Percentiles rank a stretch among this genome's conserved stretches.
These are phyloP conservation scores for Drosophila mercatorum DNA, from an alignment of 2,888 invertebrate species.

Conservation along the genomic window DNA sequence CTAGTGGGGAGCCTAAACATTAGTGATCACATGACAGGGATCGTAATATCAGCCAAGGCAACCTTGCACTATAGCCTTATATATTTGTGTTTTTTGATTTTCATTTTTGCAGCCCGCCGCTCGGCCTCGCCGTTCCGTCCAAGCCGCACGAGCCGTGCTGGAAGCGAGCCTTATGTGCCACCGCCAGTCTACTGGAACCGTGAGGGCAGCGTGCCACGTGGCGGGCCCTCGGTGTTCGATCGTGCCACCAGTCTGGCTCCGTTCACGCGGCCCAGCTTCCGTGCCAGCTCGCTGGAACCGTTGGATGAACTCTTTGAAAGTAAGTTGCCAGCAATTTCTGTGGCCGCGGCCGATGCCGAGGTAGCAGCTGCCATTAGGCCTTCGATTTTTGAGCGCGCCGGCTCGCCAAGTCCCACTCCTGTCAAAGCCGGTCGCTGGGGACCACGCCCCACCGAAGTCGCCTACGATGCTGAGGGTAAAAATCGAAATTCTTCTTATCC, in stretches of 20 bases:
- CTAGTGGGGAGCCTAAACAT: no score
- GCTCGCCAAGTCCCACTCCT: conserved; percentile 88
- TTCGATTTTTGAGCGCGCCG: conserved; percentile 85
- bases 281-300: conserved; percentile 84
- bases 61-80: conserved; percentile 5
- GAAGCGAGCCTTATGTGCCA: conserved; percentile 83
- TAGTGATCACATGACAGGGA: background rate
- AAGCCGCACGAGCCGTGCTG: conserved; percentile 77
- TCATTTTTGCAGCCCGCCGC: conserved; percentile 69
- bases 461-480: conserved; percentile 91
- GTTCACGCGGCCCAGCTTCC: conserved; percentile 77
- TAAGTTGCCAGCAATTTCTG: conserved; percentile 78
- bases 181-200: conserved; percentile 78
- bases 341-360: conserved; percentile 47
- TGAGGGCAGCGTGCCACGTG: conserved; percentile 72
- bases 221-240: conserved; percentile 80
- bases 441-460: conserved; percentile 89
- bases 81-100: conserved; percentile 21
- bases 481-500: conserved; percentile 69
- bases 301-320: conserved; percentile 83
- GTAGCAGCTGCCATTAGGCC: conserved; percentile 55
- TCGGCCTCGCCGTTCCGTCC: conserved; percentile 77
- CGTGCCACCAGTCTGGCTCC: conserved; percentile 82
- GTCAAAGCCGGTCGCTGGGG: conserved; percentile 89
- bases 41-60: background rate